These are phyloP conservation scores for Ptychoptera albimana DNA, from an alignment of 2,888 invertebrate species.

Conservation along the genomic window DNA sequence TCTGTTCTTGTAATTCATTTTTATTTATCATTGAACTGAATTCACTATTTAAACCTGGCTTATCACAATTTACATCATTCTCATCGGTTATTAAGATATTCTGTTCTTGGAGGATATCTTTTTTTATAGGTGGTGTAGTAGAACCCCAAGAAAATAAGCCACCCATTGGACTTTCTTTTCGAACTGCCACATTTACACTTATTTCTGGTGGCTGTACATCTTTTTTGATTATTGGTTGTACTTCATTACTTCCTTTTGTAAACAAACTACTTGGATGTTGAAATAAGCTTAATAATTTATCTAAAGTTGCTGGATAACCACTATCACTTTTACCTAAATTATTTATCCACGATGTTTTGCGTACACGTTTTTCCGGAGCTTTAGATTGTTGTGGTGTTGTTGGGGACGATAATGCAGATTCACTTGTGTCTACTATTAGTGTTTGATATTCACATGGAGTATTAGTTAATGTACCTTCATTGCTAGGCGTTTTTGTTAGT, in stretches of 20 bases:
- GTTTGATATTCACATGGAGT: conserved; percentile 9
- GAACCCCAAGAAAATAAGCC: conserved; percentile 6
- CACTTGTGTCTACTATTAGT: no score
- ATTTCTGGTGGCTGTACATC: neutral
- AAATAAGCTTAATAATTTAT: conserved; percentile 47
- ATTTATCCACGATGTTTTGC: conserved; percentile 37
- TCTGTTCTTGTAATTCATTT: neutral
- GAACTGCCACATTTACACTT: neutral
- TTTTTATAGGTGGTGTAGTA: neutral
- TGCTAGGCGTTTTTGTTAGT: conserved; percentile 23
- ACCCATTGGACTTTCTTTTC: conserved; percentile 6
- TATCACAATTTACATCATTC: no score
- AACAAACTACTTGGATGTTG: conserved; percentile 13
- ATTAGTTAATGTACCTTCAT: conserved; percentile 35
- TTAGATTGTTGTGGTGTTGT: conserved; percentile 5
- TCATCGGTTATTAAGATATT: no score
- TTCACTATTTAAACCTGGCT: neutral
- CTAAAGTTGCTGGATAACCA: conserved; percentile 38
- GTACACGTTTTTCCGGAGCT: conserved; percentile 26
- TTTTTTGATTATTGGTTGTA: neutral
- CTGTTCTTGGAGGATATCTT: no score
- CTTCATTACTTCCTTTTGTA: no score
- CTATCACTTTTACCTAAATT: conserved; percentile 1
- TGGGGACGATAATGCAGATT: neutral
- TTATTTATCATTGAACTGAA: neutral